Conservation (phyloP, 2,797 vertebrate species). For the Sitta carolinensis region DNA sequence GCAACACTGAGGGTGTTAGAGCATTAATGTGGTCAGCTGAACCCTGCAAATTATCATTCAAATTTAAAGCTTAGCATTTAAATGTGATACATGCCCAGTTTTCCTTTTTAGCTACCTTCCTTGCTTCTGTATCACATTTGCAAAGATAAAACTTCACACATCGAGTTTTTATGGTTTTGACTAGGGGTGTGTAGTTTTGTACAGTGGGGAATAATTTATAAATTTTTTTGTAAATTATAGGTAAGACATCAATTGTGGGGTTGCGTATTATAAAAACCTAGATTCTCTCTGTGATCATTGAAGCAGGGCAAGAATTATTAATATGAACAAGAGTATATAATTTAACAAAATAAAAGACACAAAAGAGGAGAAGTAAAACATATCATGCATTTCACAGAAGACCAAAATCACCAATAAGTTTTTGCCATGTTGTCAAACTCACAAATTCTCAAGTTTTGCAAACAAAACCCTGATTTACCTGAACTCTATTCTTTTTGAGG, state of each 20-base stretch:
- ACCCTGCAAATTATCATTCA: background rate
- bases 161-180: fast-evolving
- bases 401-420: background rate
- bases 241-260: background rate
- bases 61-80: background rate
- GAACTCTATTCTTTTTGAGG: background rate
- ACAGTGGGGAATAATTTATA: background rate
- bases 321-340: background rate
- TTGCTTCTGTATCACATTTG: background rate
- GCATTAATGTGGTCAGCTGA: background rate
- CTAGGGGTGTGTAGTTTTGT: background rate
- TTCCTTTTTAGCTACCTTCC: background rate
- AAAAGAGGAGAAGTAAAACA: background rate
- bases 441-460: background rate
- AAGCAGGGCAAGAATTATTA: background rate
- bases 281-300: background rate
- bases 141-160: background rate
- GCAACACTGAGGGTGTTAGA: background rate
- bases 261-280: background rate
- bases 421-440: background rate
- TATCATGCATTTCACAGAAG: background rate
- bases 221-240: background rate
- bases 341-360: background rate
- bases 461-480: background rate
- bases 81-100: fast-evolving